phyloP scores from a whole-genome alignment of 1,140 invertebrate genomes.

The Agrypnia vestita region DNA sequence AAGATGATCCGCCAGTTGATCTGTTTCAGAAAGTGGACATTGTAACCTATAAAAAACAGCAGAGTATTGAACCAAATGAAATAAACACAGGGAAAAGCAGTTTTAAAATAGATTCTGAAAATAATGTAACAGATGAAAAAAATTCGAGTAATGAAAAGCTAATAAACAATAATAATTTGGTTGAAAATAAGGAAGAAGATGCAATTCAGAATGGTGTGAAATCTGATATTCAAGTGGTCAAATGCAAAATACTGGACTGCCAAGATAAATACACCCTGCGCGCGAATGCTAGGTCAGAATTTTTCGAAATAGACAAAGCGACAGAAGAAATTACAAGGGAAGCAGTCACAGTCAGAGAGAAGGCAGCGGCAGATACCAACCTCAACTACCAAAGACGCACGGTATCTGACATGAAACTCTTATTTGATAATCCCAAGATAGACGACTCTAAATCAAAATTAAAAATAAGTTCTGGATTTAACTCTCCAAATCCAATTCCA shows the following conservation, averaged over 20 bases:
- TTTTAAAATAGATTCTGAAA: not conserved
- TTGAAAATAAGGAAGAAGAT: not conserved
- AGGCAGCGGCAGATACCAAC: constrained; percentile 14
- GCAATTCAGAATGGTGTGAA: not conserved
- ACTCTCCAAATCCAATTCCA: constrained; percentile 70
- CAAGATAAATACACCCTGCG: constrained; percentile 19
- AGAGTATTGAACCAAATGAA: constrained; percentile 39
- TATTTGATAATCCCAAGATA: constrained; percentile 66
- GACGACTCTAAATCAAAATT: constrained; percentile 13
- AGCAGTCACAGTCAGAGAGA: constrained; percentile 23
- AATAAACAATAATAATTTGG: constrained; percentile 8
- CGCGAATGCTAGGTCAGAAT: constrained; percentile 62
- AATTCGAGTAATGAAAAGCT: not conserved
- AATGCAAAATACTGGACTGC: constrained; percentile 38
- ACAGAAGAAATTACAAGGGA: constrained; percentile 62
- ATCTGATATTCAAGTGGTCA: constrained; percentile 44
- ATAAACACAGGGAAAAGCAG: not conserved
- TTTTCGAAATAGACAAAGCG: constrained; percentile 70
- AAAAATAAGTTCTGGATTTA: constrained; percentile 35
- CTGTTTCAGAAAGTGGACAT: constrained; percentile 54
- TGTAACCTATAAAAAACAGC: constrained; percentile 49
- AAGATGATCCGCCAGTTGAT: constrained; percentile 15
- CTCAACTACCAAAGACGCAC: constrained; percentile 60
- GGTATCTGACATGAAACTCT: constrained; percentile 68
- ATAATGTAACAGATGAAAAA: constrained; percentile 2